These are phyloP conservation scores for Latrodectus elegans DNA, from an alignment of 2,888 invertebrate species.

Conservation along the genomic window DNA sequence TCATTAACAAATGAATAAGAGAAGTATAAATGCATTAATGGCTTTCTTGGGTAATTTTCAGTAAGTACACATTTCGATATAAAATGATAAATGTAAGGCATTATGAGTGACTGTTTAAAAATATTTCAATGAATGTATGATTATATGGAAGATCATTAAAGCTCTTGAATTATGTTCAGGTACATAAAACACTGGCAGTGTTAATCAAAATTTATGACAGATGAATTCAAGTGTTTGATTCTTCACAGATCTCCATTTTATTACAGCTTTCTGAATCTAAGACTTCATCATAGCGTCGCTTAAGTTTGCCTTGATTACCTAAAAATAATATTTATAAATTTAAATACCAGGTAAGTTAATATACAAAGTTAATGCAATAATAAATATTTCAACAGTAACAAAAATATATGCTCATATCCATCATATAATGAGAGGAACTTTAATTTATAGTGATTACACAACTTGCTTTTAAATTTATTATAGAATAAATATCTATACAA, in stretches of 20 bases:
- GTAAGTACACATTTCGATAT: background rate
- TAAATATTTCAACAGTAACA: too few species aligned
- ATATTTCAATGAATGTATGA: background rate
- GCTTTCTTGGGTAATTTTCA: too few species aligned
- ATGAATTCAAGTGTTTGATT: background rate
- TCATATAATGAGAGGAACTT: too few species aligned
- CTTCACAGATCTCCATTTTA: conserved; percentile 41
- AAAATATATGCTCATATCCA: too few species aligned
- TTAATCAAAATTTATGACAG: background rate
- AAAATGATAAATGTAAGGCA: background rate
- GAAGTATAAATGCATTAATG: too few species aligned
- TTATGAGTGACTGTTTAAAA: background rate
- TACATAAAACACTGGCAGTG: background rate
- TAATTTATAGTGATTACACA: too few species aligned
- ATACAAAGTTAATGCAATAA: too few species aligned
- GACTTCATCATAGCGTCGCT: background rate
- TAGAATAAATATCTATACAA: too few species aligned
- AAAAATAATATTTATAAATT: background rate
- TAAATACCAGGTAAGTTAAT: background rate
- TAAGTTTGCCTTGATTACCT: background rate
- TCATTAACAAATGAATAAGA: too few species aligned
- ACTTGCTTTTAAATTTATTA: too few species aligned
- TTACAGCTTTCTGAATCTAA: background rate
- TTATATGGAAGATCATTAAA: conserved; percentile 11
- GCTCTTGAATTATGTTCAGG: conserved; percentile 22